These are phyloP conservation scores for Cephalopachus bancanus DNA, from an alignment of 2,797 vertebrate genomes.

Conservation along the genomic window DNA sequence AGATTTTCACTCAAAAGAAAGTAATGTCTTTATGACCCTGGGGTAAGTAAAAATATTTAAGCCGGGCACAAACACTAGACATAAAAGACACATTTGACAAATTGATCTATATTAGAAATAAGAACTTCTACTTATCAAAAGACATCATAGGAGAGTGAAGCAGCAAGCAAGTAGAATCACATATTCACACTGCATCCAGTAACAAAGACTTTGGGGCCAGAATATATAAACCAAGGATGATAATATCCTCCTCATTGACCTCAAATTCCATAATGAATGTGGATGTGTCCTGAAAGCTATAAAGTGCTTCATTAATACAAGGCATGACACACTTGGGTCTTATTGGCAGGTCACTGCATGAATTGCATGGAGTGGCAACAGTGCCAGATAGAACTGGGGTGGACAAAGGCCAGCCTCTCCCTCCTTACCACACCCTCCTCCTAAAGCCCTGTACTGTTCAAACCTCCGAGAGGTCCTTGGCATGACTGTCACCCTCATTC, in stretches of 20 bases:
- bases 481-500: neutral
- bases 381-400: neutral
- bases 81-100: neutral
- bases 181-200: neutral
- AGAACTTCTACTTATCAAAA: neutral
- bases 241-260: too few species aligned
- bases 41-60: neutral
- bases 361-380: too few species aligned
- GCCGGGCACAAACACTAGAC: neutral
- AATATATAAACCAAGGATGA: neutral
- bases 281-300: neutral
- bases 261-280: neutral
- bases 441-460: neutral
- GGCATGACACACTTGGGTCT: neutral
- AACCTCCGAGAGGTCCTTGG: neutral
- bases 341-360: neutral
- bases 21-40: neutral
- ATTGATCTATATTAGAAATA: neutral
- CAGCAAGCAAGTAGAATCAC: neutral
- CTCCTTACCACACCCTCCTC: neutral
- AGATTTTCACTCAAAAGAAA: neutral
- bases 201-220: neutral
- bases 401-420: neutral
- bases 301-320: neutral
- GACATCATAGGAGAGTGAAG: neutral